Conservation (phyloP, 2,797 vertebrate genomes). For the Buphagus erythrorhynchus region DNA sequence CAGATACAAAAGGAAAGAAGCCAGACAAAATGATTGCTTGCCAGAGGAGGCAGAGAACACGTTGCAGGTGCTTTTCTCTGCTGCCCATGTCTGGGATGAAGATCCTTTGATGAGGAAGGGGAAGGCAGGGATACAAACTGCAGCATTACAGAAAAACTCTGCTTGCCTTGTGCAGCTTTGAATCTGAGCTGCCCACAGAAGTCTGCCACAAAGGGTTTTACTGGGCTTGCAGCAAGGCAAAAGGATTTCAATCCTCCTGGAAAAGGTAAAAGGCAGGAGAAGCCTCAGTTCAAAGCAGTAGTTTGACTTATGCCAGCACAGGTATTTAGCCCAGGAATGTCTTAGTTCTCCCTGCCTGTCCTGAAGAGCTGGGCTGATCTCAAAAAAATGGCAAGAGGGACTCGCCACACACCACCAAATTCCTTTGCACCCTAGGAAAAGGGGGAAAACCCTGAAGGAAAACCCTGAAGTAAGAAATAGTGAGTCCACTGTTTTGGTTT, state of each 20-base stretch:
- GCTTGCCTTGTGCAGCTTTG: not conserved
- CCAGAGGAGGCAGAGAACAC: not conserved
- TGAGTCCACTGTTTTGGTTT: not conserved
- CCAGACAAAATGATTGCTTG: not conserved
- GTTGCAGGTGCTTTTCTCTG: not conserved
- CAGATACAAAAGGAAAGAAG: not conserved
- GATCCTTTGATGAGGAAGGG: not conserved
- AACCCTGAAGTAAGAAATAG: not conserved
- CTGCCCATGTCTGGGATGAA: not conserved
- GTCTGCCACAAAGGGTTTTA: not conserved
- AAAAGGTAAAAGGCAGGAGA: not conserved
- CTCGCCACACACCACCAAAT: not conserved
- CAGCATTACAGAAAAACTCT: not conserved
- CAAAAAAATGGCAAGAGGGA: not conserved
- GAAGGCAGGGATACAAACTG: not conserved
- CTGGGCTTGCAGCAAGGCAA: slow-evolving; percentile 7
- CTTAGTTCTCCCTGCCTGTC: not conserved
- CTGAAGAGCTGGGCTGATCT: not conserved
- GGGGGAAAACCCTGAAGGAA: not conserved
- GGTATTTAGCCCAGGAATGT: not conserved
- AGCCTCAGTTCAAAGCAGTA: not conserved
- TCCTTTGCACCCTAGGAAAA: not conserved
- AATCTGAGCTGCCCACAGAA: not conserved
- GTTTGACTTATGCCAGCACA: not conserved
- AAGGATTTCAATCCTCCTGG: not conserved